Evolutionary conservation across 2,113 vertebrate species (phyloP).

Genomic region (Xyrauchen texanus): DNA sequence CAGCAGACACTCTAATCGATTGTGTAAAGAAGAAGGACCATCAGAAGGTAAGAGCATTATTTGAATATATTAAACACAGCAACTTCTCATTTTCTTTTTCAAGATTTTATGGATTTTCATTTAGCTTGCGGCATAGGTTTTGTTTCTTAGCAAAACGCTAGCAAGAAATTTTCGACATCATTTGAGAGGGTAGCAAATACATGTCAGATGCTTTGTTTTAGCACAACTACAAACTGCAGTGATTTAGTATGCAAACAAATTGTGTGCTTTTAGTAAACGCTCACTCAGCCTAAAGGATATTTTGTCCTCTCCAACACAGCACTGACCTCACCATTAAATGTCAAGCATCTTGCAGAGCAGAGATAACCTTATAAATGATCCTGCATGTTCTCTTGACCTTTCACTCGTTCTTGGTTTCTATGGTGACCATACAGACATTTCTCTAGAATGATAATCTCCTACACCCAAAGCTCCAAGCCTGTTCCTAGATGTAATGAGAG

Average conservation of each 20-base stretch:
- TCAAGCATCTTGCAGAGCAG: slow-evolving; percentile 31
- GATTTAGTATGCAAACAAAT: slow-evolving; percentile 12
- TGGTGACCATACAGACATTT: slow-evolving; percentile 19
- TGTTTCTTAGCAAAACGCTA: neutral
- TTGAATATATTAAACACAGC: slow-evolving; percentile 6
- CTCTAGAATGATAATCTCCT: slow-evolving; percentile 3
- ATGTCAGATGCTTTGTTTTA: neutral
- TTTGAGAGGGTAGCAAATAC: neutral
- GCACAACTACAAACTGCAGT: neutral
- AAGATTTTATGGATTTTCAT: neutral
- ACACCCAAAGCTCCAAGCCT: neutral
- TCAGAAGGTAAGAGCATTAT: slow-evolving; percentile 76
- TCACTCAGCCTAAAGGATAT: slow-evolving; percentile 27
- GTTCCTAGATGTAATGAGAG: neutral
- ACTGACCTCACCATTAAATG: slow-evolving; percentile 42
- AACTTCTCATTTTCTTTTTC: neutral
- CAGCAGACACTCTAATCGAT: slow-evolving; percentile 79
- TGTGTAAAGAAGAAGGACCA: slow-evolving; percentile 86
- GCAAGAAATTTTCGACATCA: too few relatives aligned
- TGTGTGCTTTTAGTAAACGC: slow-evolving; percentile 18
- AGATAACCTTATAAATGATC: slow-evolving; percentile 32
- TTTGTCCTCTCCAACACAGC: neutral
- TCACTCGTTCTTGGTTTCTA: slow-evolving; percentile 36
- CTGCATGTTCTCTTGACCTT: slow-evolving; percentile 27
- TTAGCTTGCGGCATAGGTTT: neutral